These are phyloP conservation scores for Petrocephalus microphthalmus DNA, from an alignment of 2,113 vertebrate species.

Conservation along the genomic window DNA sequence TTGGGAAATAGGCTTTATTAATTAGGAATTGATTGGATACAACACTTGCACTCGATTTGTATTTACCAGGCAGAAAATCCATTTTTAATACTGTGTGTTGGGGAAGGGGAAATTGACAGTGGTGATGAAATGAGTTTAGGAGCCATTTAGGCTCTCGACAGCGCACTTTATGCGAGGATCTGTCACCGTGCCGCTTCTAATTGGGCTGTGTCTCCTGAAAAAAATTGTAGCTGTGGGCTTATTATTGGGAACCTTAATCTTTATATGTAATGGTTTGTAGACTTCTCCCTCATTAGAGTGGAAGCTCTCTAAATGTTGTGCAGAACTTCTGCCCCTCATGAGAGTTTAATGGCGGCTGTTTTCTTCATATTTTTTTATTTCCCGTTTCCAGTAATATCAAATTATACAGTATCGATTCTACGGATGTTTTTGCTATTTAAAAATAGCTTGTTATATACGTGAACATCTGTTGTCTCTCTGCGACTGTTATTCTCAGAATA, in stretches of 20 bases:
- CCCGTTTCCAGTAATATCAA: not conserved
- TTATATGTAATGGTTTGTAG: conserved; percentile 20
- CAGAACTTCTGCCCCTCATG: not conserved
- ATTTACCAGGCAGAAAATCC: conserved; percentile 16
- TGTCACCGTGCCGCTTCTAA: conserved; percentile 24
- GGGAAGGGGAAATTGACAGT: conserved; percentile 22
- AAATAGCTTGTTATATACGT: not conserved
- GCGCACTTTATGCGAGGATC: conserved; percentile 8
- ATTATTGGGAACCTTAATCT: conserved; percentile 27
- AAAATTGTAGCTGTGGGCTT: conserved; percentile 8
- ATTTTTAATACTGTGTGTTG: conserved; percentile 20
- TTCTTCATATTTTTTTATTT: conserved; percentile 7
- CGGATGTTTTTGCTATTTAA: not conserved
- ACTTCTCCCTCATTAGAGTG: conserved; percentile 21
- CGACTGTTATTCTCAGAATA: not conserved
- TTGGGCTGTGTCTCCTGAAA: conserved; percentile 15
- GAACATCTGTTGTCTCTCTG: not conserved
- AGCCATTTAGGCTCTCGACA: conserved; percentile 19
- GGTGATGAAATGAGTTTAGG: conserved; percentile 24
- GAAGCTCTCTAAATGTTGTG: not conserved
- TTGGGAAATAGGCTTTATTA: not conserved
- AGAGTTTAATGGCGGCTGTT: not conserved
- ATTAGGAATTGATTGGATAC: conserved; percentile 2
- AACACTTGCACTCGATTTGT: not conserved
- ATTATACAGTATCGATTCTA: not conserved